These are phyloP conservation scores for Piscicola geometra DNA, from an alignment of 2,888 invertebrate species.

Conservation along the genomic window DNA sequence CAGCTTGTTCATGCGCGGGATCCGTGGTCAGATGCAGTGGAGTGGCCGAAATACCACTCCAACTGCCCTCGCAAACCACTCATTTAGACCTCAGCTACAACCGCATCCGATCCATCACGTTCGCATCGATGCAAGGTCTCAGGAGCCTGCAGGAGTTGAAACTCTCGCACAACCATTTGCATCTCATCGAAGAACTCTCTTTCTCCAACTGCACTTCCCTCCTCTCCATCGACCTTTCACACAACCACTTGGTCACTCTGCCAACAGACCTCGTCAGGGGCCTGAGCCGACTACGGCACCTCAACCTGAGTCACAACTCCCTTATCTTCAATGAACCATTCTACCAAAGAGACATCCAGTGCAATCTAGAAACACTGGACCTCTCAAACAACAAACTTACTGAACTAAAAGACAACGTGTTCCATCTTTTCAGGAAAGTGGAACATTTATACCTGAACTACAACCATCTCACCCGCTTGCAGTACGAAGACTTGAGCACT, in stretches of 20 bases:
- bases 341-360: neutral
- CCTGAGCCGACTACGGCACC: neutral
- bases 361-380: constrained; percentile 5
- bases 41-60: neutral
- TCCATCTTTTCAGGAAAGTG: neutral
- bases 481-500: neutral
- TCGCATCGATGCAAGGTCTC: neutral
- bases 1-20: neutral
- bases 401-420: constrained; percentile 1
- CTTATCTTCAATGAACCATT: neutral
- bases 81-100: neutral
- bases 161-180: neutral
- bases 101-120: neutral
- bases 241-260: constrained; percentile 9
- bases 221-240: constrained; percentile 19
- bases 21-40: neutral
- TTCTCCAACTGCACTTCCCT: neutral
- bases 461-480: neutral
- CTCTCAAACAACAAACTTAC: constrained; percentile 15
- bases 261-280: constrained; percentile 1
- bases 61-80: neutral
- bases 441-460: neutral
- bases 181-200: neutral
- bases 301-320: constrained; percentile 25
- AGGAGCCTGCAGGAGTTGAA: neutral